Evolutionary conservation across 2,113 vertebrate genomes (phyloP).

Genomic region (Heptranchias perlo): DNA sequence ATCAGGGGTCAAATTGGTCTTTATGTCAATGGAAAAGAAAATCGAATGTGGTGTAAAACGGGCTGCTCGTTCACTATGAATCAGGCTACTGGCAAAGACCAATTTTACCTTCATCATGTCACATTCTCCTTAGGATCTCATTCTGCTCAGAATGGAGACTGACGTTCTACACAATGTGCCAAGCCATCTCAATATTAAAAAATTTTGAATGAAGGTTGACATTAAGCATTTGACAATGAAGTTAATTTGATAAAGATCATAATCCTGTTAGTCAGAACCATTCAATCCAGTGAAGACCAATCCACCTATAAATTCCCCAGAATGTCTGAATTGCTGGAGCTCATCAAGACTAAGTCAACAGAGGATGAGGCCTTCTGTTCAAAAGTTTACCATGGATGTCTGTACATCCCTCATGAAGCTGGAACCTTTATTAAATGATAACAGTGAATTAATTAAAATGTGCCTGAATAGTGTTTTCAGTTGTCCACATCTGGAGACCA

Average conservation of each 20-base stretch:
- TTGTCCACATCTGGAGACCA: constrained; percentile 58
- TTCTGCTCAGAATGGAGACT: constrained; percentile 67
- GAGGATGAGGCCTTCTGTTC: constrained; percentile 70
- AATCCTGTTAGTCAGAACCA: constrained; percentile 71
- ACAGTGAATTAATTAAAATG: constrained; percentile 63
- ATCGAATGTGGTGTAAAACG: constrained; percentile 49
- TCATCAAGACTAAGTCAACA: constrained; percentile 71
- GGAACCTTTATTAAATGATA: constrained; percentile 68
- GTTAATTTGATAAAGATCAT: constrained; percentile 80
- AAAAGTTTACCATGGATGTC: constrained; percentile 73
- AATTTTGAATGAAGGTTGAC: constrained; percentile 49
- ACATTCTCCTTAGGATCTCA: constrained; percentile 67
- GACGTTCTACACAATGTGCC: constrained; percentile 75
- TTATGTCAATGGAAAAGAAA: no score
- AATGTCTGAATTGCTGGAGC: constrained; percentile 82
- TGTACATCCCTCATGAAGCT: constrained; percentile 62
- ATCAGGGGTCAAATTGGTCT: no score
- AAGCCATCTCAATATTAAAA: constrained; percentile 78
- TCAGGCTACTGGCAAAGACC: no score
- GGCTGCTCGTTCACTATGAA: no score
- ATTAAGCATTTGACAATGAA: constrained; percentile 80
- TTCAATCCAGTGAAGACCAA: constrained; percentile 57
- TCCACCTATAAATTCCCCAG: constrained; percentile 67
- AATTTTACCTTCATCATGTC: constrained; percentile 56
- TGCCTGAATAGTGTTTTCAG: constrained; percentile 65